Evolutionary conservation across 2,888 invertebrate genomes (phyloP).

Genomic region (Julus scandinavius): DNA sequence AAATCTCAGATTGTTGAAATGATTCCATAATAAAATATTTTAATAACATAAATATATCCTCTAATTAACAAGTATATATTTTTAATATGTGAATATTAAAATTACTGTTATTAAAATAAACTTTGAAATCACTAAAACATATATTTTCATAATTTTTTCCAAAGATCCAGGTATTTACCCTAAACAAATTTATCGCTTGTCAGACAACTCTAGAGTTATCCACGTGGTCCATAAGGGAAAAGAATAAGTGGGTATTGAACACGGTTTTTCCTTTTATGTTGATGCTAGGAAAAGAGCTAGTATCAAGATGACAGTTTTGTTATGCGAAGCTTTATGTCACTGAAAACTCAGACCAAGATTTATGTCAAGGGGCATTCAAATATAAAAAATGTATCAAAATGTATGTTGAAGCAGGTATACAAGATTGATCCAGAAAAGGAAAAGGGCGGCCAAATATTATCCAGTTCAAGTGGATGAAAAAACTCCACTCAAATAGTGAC

Average conservation of each 20-base stretch:
- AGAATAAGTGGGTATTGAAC: background rate
- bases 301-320: background rate
- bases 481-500: background rate
- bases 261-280: background rate
- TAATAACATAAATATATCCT: no score
- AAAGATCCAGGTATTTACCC: background rate
- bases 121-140: no score
- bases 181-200: background rate
- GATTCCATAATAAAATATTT: no score
- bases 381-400: background rate
- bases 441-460: background rate
- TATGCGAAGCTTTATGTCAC: background rate
- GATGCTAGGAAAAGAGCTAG: background rate
- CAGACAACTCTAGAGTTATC: background rate
- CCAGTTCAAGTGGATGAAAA: background rate
- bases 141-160: background rate
- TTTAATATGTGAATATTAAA: no score
- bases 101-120: no score
- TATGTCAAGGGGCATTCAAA: slow-evolving; percentile 22
- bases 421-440: background rate
- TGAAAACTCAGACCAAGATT: background rate
- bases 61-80: no score
- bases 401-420: background rate
- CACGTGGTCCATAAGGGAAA: background rate
- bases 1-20: no score